Percentiles rank a stretch among this genome's conserved stretches.
Conservation (phyloP, 1,140 invertebrate genomes). For the Cephus cinctus region DNA sequence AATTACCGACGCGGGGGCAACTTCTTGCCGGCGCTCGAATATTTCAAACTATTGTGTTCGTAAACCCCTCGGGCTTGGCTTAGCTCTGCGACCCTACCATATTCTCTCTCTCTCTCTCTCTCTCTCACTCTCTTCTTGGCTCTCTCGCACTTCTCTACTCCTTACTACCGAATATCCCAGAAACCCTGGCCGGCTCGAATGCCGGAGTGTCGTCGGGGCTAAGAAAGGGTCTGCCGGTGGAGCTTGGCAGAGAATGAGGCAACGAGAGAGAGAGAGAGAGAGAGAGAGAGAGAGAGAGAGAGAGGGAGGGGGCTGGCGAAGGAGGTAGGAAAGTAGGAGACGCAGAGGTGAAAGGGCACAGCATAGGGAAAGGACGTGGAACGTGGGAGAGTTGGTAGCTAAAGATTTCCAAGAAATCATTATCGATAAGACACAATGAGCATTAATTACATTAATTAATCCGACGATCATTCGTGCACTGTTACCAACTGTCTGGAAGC, state of each 20-base stretch:
- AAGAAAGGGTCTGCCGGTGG: conserved; percentile 7
- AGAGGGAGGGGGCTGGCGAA: neutral
- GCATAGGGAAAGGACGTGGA: no score
- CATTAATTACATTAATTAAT: conserved; percentile 33
- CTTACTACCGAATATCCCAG: conserved; percentile 43
- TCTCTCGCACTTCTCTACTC: no score
- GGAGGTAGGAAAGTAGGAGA: conserved; percentile 16
- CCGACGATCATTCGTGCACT: neutral
- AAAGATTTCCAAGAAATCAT: conserved; percentile 26
- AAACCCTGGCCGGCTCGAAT: conserved; percentile 29
- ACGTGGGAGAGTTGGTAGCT: conserved; percentile 18
- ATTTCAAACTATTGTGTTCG: conserved; percentile 59
- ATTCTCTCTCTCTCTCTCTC: conserved; percentile 18
- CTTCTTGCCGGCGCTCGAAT: conserved; percentile 57
- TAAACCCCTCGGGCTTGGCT: conserved; percentile 3
- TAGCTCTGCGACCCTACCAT: neutral
- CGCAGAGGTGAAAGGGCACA: conserved; percentile 18
- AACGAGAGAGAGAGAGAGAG: conserved; percentile 2
- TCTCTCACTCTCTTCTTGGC: conserved; percentile 29
- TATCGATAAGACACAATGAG: conserved; percentile 32
- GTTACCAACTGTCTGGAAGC: no score
- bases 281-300: neutral
- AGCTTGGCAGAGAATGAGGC: neutral
- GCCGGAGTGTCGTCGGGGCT: conserved; percentile 36
- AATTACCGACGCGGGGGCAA: conserved; percentile 57